phyloP scores from a whole-genome alignment of 2,113 vertebrate genomes.

The Nymphicus hollandicus region DNA sequence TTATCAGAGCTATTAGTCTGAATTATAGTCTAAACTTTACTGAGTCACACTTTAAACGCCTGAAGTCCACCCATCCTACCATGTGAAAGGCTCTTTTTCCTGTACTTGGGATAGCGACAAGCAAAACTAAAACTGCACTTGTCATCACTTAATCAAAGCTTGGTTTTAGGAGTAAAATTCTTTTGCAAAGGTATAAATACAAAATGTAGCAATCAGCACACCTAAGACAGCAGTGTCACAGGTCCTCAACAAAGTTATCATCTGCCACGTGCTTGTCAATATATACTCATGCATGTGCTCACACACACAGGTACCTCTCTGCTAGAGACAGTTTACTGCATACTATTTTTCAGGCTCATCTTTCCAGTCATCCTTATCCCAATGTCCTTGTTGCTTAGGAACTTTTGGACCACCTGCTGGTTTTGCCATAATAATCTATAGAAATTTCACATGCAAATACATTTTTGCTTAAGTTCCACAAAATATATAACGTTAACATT shows the following conservation, averaged over 20 bases:
- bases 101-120: neutral
- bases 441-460: slow-evolving; percentile 61
- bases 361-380: slow-evolving; percentile 90
- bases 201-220: neutral
- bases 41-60: neutral
- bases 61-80: neutral
- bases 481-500: neutral
- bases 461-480: neutral
- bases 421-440: slow-evolving; percentile 95
- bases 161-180: neutral
- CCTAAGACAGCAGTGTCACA: neutral
- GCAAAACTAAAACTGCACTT: neutral
- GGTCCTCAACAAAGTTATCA: neutral
- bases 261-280: neutral
- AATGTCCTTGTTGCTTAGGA: slow-evolving; percentile 89
- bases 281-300: neutral
- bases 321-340: slow-evolving; percentile 68
- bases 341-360: slow-evolving; percentile 82
- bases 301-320: neutral
- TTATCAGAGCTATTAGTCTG: neutral
- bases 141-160: neutral
- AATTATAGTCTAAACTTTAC: neutral
- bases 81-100: neutral
- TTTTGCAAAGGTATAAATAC: neutral
- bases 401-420: slow-evolving; percentile 87